phyloP scores from a whole-genome alignment of 2,113 vertebrate species.

The Xenopus borealis region DNA sequence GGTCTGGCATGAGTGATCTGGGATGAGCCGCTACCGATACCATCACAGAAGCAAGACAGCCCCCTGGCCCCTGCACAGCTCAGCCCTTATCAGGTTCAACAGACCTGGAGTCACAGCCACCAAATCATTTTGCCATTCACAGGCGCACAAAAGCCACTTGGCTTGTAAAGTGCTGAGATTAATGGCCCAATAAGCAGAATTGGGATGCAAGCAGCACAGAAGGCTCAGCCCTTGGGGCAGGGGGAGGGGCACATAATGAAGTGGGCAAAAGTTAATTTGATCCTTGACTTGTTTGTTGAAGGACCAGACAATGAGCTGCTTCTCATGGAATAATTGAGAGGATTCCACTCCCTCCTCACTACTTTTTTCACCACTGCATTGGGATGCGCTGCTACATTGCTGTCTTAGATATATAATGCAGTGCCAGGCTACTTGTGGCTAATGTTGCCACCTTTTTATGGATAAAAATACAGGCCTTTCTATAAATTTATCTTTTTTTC shows the following conservation, averaged over 20 bases:
- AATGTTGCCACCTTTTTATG: too few relatives aligned
- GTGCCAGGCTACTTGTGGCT: too few relatives aligned
- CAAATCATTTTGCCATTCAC: conserved; percentile 58
- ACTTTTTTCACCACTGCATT: too few relatives aligned
- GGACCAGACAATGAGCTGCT: conserved; percentile 51
- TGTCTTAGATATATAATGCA: too few relatives aligned
- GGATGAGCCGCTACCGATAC: conserved; percentile 56
- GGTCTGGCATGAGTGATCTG: conserved; percentile 66
- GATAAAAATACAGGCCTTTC: too few relatives aligned
- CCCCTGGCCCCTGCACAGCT: not conserved
- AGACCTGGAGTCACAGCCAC: conserved; percentile 64
- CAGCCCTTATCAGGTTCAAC: conserved; percentile 63
- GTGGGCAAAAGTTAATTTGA: conserved; percentile 87
- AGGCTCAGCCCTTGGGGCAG: conserved; percentile 63
- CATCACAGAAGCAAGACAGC: conserved; percentile 59
- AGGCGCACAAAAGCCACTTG: conserved; percentile 61
- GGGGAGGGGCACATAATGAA: conserved; percentile 73
- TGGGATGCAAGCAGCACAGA: conserved; percentile 38
- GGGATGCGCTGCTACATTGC: too few relatives aligned
- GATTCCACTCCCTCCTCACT: not conserved
- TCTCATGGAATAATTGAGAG: conserved; percentile 43
- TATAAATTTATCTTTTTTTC: too few relatives aligned
- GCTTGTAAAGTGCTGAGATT: conserved; percentile 68
- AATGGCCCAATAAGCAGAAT: conserved; percentile 71
- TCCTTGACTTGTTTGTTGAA: conserved; percentile 74